Evolutionary conservation across 2,113 vertebrate genomes (phyloP).

Genomic region (Hiodon tergisus): DNA sequence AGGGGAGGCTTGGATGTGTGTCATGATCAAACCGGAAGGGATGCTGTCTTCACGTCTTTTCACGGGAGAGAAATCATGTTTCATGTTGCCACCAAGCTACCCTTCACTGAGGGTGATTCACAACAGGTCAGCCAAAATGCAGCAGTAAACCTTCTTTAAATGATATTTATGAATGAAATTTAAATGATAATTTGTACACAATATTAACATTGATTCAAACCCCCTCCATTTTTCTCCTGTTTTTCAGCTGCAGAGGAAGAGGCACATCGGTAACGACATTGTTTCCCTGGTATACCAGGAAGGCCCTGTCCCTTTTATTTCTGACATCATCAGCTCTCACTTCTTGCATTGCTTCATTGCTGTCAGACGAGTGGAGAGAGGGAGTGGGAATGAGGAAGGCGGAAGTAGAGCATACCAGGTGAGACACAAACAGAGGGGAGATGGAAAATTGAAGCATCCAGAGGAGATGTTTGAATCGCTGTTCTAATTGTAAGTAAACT

Average conservation of each 20-base stretch:
- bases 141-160: neutral
- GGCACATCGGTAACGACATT: slow-evolving; percentile 90
- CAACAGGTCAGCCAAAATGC: slow-evolving; percentile 69
- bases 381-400: slow-evolving; percentile 41
- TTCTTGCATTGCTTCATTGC: slow-evolving; percentile 84
- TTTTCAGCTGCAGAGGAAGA: slow-evolving; percentile 78
- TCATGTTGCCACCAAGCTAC: slow-evolving; percentile 82
- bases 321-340: slow-evolving; percentile 81
- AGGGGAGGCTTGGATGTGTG: slow-evolving; percentile 83
- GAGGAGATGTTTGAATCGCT: neutral
- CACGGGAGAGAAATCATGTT: slow-evolving; percentile 84
- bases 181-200: neutral
- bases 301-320: slow-evolving; percentile 74
- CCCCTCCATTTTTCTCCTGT: neutral
- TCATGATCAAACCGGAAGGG: slow-evolving; percentile 79
- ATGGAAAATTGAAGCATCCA: neutral
- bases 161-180: neutral
- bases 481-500: neutral
- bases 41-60: slow-evolving; percentile 80
- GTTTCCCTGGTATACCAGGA: slow-evolving; percentile 84
- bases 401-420: slow-evolving; percentile 53
- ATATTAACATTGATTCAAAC: neutral
- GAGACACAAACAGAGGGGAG: neutral
- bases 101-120: slow-evolving; percentile 79
- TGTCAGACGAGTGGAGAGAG: slow-evolving; percentile 61